Evolutionary conservation across 1,140 invertebrate species (phyloP).

Genomic region (Brachionus koreanus): DNA sequence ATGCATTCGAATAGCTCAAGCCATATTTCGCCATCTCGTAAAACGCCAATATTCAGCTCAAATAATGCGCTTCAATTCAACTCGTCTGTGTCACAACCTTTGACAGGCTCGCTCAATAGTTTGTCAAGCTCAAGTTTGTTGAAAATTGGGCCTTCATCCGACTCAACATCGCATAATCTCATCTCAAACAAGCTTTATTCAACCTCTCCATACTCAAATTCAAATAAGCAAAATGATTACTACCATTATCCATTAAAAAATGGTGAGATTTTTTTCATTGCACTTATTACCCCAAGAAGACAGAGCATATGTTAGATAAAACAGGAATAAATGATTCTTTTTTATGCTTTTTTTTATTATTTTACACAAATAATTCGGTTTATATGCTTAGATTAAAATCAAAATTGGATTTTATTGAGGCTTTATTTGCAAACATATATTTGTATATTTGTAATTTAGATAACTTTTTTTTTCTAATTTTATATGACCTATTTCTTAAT

Average conservation of each 20-base stretch:
- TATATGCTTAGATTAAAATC: neutral
- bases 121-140: neutral
- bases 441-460: neutral
- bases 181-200: neutral
- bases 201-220: neutral
- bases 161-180: neutral
- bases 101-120: neutral
- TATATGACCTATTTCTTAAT: neutral
- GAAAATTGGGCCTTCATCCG: neutral
- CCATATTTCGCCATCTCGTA: neutral
- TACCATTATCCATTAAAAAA: neutral
- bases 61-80: neutral
- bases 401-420: neutral
- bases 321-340: neutral
- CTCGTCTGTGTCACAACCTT: neutral
- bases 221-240: neutral
- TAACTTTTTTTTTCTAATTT: constrained; percentile 8
- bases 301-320: neutral
- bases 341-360: neutral
- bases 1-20: neutral
- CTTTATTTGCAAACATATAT: neutral
- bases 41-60: neutral
- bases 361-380: neutral
- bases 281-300: neutral
- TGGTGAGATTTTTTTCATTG: neutral